A percentile compares a stretch with the other conserved stretches of the same genome.
Conservation (phyloP, 2,113 vertebrate genomes). For the Pyxicephalus adspersus region DNA sequence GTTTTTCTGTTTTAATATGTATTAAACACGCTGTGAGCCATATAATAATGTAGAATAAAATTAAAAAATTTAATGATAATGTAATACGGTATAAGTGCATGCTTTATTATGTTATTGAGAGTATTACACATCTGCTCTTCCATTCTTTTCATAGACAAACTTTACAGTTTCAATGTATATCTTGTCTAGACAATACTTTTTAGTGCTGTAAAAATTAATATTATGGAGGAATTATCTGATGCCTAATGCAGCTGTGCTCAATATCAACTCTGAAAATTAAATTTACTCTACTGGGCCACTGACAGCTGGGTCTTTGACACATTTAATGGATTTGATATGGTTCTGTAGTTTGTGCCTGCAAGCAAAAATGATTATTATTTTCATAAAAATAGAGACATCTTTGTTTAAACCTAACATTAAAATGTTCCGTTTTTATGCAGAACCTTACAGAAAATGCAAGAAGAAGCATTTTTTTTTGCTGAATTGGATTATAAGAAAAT, state of each 20-base stretch:
- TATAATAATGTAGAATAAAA: background rate
- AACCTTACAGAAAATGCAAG: constrained; percentile 49
- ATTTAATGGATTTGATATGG: constrained; percentile 77
- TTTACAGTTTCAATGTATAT: constrained; percentile 71
- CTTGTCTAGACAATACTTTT: constrained; percentile 79
- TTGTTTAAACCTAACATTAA: constrained; percentile 55
- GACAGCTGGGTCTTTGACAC: constrained; percentile 80
- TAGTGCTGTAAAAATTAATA: constrained; percentile 80
- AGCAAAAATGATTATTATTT: constrained; percentile 79
- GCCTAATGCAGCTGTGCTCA: constrained; percentile 79
- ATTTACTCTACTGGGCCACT: constrained; percentile 76
- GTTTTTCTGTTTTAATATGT: no score
- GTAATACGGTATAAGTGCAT: background rate
- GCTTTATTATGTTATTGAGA: background rate
- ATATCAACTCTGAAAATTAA: constrained; percentile 84
- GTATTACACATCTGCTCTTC: constrained; percentile 12
- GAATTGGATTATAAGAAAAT: constrained; percentile 25
- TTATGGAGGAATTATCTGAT: constrained; percentile 77
- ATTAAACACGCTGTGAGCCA: no score
- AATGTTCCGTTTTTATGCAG: constrained; percentile 41
- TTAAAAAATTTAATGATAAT: background rate
- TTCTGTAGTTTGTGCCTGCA: constrained; percentile 69
- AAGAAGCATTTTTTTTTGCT: constrained; percentile 45
- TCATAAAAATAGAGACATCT: constrained; percentile 68
- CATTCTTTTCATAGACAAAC: background rate